Percentiles rank a stretch among this genome's conserved stretches.
phyloP scores from a whole-genome alignment of 2,113 vertebrate genomes.

The Glaucidium brasilianum region DNA sequence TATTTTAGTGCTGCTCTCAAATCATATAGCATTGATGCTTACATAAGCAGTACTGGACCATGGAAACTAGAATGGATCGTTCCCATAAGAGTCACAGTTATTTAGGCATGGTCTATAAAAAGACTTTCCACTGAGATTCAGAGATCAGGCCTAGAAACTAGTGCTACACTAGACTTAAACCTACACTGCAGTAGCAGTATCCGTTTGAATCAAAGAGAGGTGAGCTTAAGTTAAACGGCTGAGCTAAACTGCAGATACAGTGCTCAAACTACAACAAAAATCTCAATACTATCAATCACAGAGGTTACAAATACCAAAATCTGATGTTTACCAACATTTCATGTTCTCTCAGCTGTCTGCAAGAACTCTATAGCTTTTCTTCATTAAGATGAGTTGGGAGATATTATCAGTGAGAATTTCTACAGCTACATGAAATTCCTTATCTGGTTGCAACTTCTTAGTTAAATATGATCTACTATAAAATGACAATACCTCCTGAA shows the following conservation, averaged over 20 bases:
- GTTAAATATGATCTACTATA: not conserved
- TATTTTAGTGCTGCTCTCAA: not conserved
- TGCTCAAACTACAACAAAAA: not conserved
- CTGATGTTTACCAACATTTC: not conserved
- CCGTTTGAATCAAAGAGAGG: not conserved
- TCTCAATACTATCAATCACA: not conserved
- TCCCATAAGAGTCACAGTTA: not conserved
- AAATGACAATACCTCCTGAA: not conserved
- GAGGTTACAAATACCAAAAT: not conserved
- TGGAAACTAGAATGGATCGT: not conserved
- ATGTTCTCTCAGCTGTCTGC: not conserved
- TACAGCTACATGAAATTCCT: not conserved
- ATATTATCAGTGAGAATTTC: not conserved
- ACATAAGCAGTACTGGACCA: not conserved
- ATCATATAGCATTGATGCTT: not conserved
- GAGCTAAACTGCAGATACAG: too few relatives aligned
- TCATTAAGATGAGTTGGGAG: not conserved
- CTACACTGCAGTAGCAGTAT: rapidly evolving
- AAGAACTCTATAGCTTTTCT: not conserved
- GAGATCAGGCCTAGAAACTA: not conserved
- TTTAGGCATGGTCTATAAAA: not conserved
- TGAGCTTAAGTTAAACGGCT: rapidly evolving
- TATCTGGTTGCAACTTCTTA: not conserved
- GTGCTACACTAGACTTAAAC: not conserved
- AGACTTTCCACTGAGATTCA: not conserved